Percentiles rank a stretch among this genome's conserved stretches.
These are phyloP conservation scores for Sinocyclocheilus maitianheensis DNA, from an alignment of 2,113 vertebrate species.

Conservation along the genomic window DNA sequence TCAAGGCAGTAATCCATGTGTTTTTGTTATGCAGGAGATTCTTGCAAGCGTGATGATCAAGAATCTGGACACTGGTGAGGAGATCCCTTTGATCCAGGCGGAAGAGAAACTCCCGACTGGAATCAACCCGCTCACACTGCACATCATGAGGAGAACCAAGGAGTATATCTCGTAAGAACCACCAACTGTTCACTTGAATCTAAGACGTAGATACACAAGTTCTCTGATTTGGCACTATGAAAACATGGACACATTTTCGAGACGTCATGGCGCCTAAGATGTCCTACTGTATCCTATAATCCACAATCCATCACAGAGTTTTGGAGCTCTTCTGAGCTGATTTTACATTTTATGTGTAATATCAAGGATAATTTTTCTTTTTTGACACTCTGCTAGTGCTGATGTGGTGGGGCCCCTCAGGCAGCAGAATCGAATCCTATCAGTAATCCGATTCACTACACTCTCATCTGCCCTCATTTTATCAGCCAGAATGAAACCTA, in stretches of 20 bases:
- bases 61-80: constrained; percentile 98
- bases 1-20: not conserved
- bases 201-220: not conserved
- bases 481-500: constrained; percentile 22
- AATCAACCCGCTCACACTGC: constrained; percentile 95
- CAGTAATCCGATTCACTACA: constrained; percentile 48
- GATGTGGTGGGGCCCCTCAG: constrained; percentile 11
- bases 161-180: constrained; percentile 92
- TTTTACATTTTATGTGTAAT: not conserved
- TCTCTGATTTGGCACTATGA: not conserved
- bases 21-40: constrained; percentile 83
- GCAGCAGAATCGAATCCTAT: constrained; percentile 30
- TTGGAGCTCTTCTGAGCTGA: not conserved
- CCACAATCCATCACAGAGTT: constrained; percentile 6
- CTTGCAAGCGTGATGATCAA: constrained; percentile 99
- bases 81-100: constrained; percentile 95
- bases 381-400: not conserved
- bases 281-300: not conserved
- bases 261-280: not conserved
- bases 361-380: constrained; percentile 8
- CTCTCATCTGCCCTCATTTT: constrained; percentile 42
- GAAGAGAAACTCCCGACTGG: constrained; percentile 97
- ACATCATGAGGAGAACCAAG: constrained; percentile 99
- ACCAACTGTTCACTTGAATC: not conserved
- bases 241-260: not conserved